Evolutionary conservation across 2,113 vertebrate species (phyloP), one percentile per base, ranked within the genome.

Genomic region (Nannospalax galili): DNA sequence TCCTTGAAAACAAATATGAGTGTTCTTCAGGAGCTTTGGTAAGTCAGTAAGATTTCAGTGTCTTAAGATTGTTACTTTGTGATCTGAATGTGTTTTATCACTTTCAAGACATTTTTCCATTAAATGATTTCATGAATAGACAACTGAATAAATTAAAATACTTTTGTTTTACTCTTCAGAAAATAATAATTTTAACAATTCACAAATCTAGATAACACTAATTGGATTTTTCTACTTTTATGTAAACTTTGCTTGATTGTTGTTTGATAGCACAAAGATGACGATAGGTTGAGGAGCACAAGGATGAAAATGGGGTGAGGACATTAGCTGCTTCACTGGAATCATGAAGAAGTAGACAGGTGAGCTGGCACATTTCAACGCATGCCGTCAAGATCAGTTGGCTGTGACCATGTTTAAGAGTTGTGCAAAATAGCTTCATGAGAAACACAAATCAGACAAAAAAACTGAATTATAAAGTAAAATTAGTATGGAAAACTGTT

Each of bases 11-110:
- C 28, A 84, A 90, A 88, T 77, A 26, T 95, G 45, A 95, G 62
- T 78, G 35, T 81, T 94, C 56, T 90, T 95, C 81, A 28, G 78
- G 64, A 35, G 7, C 30, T 24, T 80, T 89, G 42, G 45, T 94
- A 93, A 90, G 77, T 92, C 79, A 96, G 56, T 60, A 90, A 93
- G 84, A 92, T 79, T 91, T 84, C 48, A 95, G 75, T 78, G 48
- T 52, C 48, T 52, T 6, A 11, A 52, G 48, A 77, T 91, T 58
- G 65, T 92, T 89, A 84, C 17, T 56, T 56, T 96, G 64, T 74
- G 7, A 19, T 86, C 70, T 94, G 58, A 82, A 90, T 85, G 52
- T 94, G 17, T 8, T 32, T 84, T 93, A 32, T 86, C 48, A 94
- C 48, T 48, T 95, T 7, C 16, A 93, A 84, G 45, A 89, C 69